phyloP scores from a whole-genome alignment of 2,888 invertebrate species.

The Noctua fimbriata region DNA sequence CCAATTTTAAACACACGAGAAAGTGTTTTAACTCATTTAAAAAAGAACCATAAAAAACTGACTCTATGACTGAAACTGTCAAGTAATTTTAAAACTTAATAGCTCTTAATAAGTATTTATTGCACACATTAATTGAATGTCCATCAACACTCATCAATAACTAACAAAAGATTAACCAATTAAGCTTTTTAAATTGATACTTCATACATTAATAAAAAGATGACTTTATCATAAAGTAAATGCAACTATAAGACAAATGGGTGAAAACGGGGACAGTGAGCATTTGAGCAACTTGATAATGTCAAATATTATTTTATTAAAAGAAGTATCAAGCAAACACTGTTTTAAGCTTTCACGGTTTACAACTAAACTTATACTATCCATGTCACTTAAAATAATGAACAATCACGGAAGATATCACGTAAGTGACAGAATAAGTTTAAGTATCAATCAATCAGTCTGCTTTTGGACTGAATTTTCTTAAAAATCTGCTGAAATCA shows the following conservation, averaged over 20 bases:
- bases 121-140: slow-evolving; percentile 42
- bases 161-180: slow-evolving; percentile 45
- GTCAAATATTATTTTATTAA: slow-evolving; percentile 12
- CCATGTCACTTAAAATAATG: too few relatives aligned
- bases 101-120: slow-evolving; percentile 32
- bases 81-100: slow-evolving; percentile 30
- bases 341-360: too few relatives aligned
- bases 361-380: too few relatives aligned
- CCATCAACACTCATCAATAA: slow-evolving; percentile 42
- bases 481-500: neutral
- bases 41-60: neutral
- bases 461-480: slow-evolving; percentile 8
- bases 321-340: slow-evolving; percentile 20
- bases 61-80: slow-evolving; percentile 11
- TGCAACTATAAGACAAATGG: slow-evolving; percentile 37
- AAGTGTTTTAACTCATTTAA: neutral
- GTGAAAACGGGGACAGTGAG: slow-evolving; percentile 29
- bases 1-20: slow-evolving; percentile 3
- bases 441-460: slow-evolving; percentile 25
- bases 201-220: slow-evolving; percentile 5
- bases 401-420: too few relatives aligned
- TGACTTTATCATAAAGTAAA: slow-evolving; percentile 25
- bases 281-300: slow-evolving; percentile 3
- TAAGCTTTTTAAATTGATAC: slow-evolving; percentile 34
- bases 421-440: too few relatives aligned